A percentile compares a stretch with the other conserved stretches of the same genome.
phyloP scores from a whole-genome alignment of 2,888 invertebrate species.

The Thereva nobilitata region DNA sequence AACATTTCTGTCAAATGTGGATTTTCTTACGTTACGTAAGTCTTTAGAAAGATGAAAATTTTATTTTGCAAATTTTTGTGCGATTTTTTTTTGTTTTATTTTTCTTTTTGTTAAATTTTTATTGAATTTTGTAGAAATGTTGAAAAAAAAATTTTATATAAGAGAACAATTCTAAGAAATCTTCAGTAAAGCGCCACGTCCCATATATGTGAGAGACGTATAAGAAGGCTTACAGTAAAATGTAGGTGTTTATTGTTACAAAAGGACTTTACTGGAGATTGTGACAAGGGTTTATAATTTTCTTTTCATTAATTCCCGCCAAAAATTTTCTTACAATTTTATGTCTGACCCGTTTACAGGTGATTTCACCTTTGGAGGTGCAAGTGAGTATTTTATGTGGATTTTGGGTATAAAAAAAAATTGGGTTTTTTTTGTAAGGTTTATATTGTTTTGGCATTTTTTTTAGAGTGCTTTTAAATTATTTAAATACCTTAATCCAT shows the following conservation, averaged over 20 bases:
- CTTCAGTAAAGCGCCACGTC: not conserved
- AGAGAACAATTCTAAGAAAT: not conserved
- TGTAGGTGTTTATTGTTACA: too few relatives aligned
- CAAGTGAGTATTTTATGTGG: constrained; percentile 63
- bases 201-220: too few relatives aligned
- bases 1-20: constrained; percentile 13
- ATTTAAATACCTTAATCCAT: too few relatives aligned
- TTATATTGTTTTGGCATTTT: too few relatives aligned
- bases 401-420: not conserved
- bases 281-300: too few relatives aligned
- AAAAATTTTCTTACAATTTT: constrained; percentile 34
- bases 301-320: not conserved
- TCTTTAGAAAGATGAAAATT: constrained; percentile 14
- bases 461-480: too few relatives aligned
- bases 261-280: too few relatives aligned
- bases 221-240: too few relatives aligned
- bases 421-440: not conserved
- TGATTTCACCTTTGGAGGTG: constrained; percentile 75
- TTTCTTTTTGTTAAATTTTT: constrained; percentile 15
- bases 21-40: constrained; percentile 27
- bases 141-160: constrained; percentile 1
- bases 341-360: constrained; percentile 56
- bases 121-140: not conserved
- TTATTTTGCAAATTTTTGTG: not conserved
- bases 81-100: not conserved